Conservation (phyloP, 2,113 vertebrate species). For the Paratilapia polleni region DNA sequence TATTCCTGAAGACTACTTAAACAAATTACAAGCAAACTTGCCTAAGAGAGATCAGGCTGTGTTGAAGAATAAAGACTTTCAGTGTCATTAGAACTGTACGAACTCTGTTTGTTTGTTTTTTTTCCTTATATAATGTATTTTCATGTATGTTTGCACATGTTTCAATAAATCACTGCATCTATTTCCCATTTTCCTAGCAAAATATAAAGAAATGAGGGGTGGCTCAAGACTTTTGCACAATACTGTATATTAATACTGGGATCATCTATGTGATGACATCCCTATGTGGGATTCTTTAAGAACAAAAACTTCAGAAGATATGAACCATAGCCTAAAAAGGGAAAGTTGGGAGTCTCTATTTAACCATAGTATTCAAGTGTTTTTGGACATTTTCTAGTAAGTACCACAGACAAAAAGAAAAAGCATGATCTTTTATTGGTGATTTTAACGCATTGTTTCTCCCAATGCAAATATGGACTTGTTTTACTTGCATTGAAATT, state of each 20-base stretch:
- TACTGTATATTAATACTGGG: not conserved
- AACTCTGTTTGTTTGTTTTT: too few relatives aligned
- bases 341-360: not conserved
- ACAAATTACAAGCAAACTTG: not conserved
- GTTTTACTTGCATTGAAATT: conserved; percentile 10
- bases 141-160: not conserved
- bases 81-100: not conserved
- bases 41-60: not conserved
- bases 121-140: not conserved
- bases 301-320: too few relatives aligned
- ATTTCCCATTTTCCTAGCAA: not conserved
- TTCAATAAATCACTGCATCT: not conserved
- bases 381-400: not conserved
- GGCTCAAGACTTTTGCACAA: not conserved
- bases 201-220: not conserved
- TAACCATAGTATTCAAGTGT: not conserved
- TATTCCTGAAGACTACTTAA: not conserved
- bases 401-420: not conserved
- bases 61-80: not conserved
- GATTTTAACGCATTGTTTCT: not conserved
- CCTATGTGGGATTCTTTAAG: not conserved
- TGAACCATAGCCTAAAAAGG: too few relatives aligned
- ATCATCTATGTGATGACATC: not conserved
- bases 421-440: conserved; percentile 6
- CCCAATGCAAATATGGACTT: not conserved